These are phyloP conservation scores for Erebia aethiops DNA, from an alignment of 2,888 invertebrate species.

Conservation along the genomic window DNA sequence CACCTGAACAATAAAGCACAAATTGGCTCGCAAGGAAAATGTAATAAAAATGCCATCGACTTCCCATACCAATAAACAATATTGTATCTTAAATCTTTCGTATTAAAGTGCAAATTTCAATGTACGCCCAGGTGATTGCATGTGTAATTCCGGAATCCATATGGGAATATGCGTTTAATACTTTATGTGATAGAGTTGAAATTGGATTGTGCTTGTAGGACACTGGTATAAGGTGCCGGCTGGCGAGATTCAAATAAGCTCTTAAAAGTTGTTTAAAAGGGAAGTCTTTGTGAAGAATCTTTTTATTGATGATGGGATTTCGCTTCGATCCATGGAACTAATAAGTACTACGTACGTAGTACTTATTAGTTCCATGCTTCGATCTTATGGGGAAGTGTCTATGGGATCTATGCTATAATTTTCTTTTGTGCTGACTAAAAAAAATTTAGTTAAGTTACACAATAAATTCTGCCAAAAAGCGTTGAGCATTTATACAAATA, in stretches of 20 bases:
- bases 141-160: slow-evolving; percentile 2
- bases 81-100: slow-evolving; percentile 18
- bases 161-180: slow-evolving; percentile 8
- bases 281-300: slow-evolving; percentile 13
- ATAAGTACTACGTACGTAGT: no score
- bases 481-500: no score
- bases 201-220: slow-evolving; percentile 44
- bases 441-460: no score
- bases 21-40: slow-evolving; percentile 2
- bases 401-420: background rate
- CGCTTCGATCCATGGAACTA: no score
- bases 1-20: background rate
- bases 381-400: background rate
- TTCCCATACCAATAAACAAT: slow-evolving; percentile 10
- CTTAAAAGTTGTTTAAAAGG: slow-evolving; percentile 56
- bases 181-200: slow-evolving; percentile 45
- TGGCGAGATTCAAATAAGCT: slow-evolving; percentile 66
- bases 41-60: slow-evolving; percentile 16
- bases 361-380: no score
- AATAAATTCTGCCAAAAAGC: no score
- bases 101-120: slow-evolving; percentile 23
- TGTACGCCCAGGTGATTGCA: slow-evolving; percentile 1
- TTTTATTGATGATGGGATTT: slow-evolving; percentile 1
- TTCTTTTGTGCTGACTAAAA: no score
- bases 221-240: slow-evolving; percentile 47